Evolutionary conservation across 2,797 vertebrate species (phyloP).

Genomic region (Hafferia zeledoni): DNA sequence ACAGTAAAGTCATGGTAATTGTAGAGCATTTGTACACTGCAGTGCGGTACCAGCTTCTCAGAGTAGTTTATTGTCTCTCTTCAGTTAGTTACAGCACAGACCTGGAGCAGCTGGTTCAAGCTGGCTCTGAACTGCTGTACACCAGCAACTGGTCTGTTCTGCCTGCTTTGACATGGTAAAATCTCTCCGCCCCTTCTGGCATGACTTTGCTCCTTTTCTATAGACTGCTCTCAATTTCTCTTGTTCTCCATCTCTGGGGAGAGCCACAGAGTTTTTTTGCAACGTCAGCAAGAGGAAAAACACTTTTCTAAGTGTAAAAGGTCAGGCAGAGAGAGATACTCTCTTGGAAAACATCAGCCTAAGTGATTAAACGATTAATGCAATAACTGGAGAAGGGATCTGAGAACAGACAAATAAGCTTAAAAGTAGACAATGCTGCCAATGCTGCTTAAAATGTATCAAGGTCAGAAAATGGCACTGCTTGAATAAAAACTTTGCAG

Average conservation of each 20-base stretch:
- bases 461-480: not conserved
- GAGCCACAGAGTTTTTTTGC: not conserved
- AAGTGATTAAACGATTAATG: not conserved
- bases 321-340: not conserved
- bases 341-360: not conserved
- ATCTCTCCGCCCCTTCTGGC: not conserved
- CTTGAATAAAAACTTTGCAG: not conserved
- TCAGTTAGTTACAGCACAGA: not conserved
- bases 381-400: not conserved
- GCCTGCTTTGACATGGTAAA: not conserved
- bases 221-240: not conserved
- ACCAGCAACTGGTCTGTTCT: not conserved
- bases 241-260: not conserved
- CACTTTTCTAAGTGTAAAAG: not conserved
- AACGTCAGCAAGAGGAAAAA: not conserved
- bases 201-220: not conserved
- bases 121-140: not conserved
- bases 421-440: not conserved
- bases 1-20: not conserved
- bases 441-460: not conserved
- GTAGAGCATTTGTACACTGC: not conserved
- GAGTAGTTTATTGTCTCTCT: not conserved
- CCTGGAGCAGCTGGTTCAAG: constrained; percentile 34
- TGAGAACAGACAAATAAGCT: not conserved
- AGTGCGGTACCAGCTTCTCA: not conserved